Evolutionary conservation across 1,140 invertebrate species (phyloP).

Genomic region (Papilio aristodemus): DNA sequence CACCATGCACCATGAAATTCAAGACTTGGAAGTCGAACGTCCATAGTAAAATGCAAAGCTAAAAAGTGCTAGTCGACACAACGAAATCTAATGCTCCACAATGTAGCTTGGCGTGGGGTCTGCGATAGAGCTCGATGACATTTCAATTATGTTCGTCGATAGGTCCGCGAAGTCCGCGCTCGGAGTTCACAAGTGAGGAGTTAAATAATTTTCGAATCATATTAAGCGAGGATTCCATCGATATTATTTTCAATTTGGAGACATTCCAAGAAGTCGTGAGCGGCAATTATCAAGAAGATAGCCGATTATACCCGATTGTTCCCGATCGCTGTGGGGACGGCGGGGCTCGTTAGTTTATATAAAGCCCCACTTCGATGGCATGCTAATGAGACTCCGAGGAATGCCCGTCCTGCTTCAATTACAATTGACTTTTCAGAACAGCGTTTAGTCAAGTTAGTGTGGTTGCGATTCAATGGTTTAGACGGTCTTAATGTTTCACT

Average conservation of each 20-base stretch:
- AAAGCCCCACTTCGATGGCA: conserved; percentile 47
- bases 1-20: neutral
- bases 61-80: neutral
- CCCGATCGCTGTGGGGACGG: conserved; percentile 35
- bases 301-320: conserved; percentile 50
- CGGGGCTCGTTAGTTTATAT: conserved; percentile 50
- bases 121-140: neutral
- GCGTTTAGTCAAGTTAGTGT: conserved; percentile 6
- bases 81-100: neutral
- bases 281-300: conserved; percentile 55
- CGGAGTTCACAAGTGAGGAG: conserved; percentile 11
- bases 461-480: conserved; percentile 16
- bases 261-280: conserved; percentile 60
- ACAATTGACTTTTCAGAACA: conserved; percentile 27
- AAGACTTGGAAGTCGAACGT: neutral
- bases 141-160: conserved; percentile 4
- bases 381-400: conserved; percentile 54
- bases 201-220: conserved; percentile 34
- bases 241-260: conserved; percentile 62
- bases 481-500: conserved; percentile 2
- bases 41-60: neutral
- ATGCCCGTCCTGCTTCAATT: conserved; percentile 33
- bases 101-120: neutral
- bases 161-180: neutral
- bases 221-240: conserved; percentile 42